phyloP scores from a whole-genome alignment of 2,797 vertebrate genomes.

The Acipenser ruthenus region DNA sequence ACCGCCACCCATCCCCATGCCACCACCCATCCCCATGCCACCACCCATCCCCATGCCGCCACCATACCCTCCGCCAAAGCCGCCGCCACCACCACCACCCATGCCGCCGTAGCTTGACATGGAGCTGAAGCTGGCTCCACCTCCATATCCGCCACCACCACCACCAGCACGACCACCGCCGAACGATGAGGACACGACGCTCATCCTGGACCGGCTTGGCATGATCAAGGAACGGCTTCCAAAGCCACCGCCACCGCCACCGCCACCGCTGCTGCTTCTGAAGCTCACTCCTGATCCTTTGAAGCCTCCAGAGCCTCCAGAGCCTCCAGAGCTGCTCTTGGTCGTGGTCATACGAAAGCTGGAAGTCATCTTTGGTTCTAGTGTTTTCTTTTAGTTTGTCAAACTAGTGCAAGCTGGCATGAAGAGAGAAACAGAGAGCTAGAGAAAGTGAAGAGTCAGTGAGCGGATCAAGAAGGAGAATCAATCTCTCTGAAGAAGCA shows the following conservation, averaged over 20 bases:
- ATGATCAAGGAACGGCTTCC: background rate
- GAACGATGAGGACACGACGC: conserved; percentile 6
- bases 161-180: conserved; percentile 10
- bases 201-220: background rate
- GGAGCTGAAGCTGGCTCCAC: conserved; percentile 7
- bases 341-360: too few species aligned
- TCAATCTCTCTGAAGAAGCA: too few species aligned
- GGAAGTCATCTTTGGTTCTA: too few species aligned
- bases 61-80: background rate
- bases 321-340: conserved; percentile 12
- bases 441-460: conserved; percentile 3
- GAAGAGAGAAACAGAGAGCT: background rate
- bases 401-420: too few species aligned
- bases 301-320: conserved; percentile 19
- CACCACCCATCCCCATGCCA: background rate
- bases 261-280: background rate
- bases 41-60: background rate
- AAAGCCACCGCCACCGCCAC: background rate
- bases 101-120: background rate
- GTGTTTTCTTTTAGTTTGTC: too few species aligned
- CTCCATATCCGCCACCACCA: background rate
- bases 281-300: conserved; percentile 16
- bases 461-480: too few species aligned
- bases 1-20: conserved; percentile 2
- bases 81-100: background rate